A percentile compares a stretch with the other conserved stretches of the same genome.
phyloP scores from a whole-genome alignment of 2,888 invertebrate genomes.

The Sphaerophoria rueppellii region DNA sequence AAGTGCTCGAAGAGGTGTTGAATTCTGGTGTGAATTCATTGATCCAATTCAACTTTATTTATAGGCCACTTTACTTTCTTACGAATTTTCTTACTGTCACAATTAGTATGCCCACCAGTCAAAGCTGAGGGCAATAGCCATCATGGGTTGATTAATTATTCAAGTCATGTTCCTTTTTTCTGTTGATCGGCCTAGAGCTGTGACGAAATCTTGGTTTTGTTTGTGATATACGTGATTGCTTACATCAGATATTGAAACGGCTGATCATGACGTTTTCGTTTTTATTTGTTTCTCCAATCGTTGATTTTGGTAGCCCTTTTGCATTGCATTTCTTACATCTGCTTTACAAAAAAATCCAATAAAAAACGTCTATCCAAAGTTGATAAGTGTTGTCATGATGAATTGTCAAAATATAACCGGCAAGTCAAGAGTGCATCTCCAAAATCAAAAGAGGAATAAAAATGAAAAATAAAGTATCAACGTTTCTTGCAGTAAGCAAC shows the following conservation, averaged over 20 bases:
- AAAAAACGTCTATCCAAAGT: no score
- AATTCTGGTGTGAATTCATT: not conserved
- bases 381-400: no score
- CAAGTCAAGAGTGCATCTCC: no score
- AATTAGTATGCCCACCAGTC: not conserved
- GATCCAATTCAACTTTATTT: conserved; percentile 5
- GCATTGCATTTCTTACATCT: no score
- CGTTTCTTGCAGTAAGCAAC: no score
- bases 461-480: no score
- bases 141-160: not conserved
- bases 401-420: no score
- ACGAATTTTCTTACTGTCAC: not conserved
- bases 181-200: not conserved
- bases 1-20: conserved; percentile 1
- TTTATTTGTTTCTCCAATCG: not conserved
- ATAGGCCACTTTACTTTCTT: not conserved
- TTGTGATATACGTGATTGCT: not conserved
- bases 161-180: not conserved
- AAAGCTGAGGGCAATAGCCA: no score
- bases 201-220: not conserved
- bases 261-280: not conserved
- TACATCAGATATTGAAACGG: not conserved
- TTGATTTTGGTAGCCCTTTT: no score
- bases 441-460: no score
- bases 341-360: no score